These are phyloP conservation scores for Lepidocyrtoides sp. DNA, from an alignment of 2,888 invertebrate species.

Conservation along the genomic window DNA sequence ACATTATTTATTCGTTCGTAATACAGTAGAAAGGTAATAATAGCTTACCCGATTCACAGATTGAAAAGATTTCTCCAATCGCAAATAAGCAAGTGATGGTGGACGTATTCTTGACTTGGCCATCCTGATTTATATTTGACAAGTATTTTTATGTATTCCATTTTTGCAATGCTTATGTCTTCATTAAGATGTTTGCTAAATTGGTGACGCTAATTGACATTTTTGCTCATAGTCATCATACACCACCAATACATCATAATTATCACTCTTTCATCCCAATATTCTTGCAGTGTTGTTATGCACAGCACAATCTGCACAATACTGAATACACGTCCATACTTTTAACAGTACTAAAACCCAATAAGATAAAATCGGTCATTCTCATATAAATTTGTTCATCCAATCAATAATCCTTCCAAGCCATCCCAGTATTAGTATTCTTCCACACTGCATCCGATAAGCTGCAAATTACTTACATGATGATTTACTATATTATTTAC, in stretches of 20 bases:
- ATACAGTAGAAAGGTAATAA: too few species aligned
- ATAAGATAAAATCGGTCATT: conserved; percentile 31
- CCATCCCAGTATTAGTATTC: background rate
- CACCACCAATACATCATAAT: too few species aligned
- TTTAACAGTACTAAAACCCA: background rate
- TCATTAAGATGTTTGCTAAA: background rate
- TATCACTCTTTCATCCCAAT: background rate
- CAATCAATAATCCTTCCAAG: conserved; percentile 12
- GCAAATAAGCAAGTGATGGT: background rate
- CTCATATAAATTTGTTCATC: conserved; percentile 31
- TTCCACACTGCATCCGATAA: conserved; percentile 1
- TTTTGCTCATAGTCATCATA: background rate
- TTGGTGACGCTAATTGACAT: conserved; percentile 5
- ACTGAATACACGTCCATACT: background rate
- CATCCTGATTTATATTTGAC: background rate
- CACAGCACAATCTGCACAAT: background rate
- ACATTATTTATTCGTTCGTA: too few species aligned
- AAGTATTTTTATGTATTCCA: conserved; percentile 12
- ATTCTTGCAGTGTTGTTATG: background rate
- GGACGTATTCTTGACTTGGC: background rate
- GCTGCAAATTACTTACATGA: conserved; percentile 21
- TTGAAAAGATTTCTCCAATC: background rate
- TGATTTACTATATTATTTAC: background rate
- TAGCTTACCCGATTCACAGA: conserved; percentile 16
- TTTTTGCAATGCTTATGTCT: background rate